Conservation (phyloP, 2,888 invertebrate species). For the Glaucopsyche alexis region DNA sequence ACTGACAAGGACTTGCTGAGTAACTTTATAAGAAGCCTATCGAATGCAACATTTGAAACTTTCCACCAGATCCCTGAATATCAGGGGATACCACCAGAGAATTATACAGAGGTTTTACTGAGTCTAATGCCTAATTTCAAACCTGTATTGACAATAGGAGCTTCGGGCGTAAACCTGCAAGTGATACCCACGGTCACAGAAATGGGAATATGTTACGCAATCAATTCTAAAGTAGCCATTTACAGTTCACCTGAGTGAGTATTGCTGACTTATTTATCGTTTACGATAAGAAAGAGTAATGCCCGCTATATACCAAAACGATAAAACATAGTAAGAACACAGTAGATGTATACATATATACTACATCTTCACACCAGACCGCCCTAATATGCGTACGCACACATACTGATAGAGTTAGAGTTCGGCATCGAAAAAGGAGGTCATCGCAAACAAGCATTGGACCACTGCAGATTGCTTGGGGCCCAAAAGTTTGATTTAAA, state of each 20-base stretch:
- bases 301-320: too few species aligned
- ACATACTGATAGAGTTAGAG: too few species aligned
- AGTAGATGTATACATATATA: too few species aligned
- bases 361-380: too few species aligned
- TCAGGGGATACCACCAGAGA: constrained; percentile 73
- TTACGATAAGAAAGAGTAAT: too few species aligned
- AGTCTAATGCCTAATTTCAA: constrained; percentile 74
- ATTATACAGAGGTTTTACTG: constrained; percentile 79
- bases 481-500: too few species aligned
- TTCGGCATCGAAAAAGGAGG: too few species aligned
- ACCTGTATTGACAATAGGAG: constrained; percentile 76
- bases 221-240: constrained; percentile 82
- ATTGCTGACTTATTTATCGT: not conserved
- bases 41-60: constrained; percentile 80
- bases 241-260: constrained; percentile 80
- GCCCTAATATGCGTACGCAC: too few species aligned
- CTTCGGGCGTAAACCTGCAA: constrained; percentile 69
- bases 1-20: constrained; percentile 76
- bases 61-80: constrained; percentile 80
- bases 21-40: constrained; percentile 77
- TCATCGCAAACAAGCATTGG: too few species aligned
- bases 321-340: too few species aligned
- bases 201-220: constrained; percentile 84
- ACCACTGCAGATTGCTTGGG: too few species aligned
- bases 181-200: constrained; percentile 83